Evolutionary conservation across 2,797 vertebrate genomes (phyloP), one percentile per base, ranked within the genome.

Genomic region (Bradypus variegatus): DNA sequence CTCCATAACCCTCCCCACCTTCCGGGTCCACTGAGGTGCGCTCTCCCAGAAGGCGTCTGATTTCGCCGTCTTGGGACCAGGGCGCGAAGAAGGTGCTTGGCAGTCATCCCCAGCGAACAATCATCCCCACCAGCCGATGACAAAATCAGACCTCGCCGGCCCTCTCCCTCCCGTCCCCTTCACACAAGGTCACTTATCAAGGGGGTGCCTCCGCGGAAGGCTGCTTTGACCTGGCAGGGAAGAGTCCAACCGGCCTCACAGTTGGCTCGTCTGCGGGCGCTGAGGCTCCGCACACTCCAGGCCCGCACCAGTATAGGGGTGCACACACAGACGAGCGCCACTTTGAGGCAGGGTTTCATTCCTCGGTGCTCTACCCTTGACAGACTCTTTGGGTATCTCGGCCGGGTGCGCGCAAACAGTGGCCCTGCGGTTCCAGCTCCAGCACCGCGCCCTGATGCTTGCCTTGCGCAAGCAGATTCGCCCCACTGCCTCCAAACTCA

Each of bases 131-230:
- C 15, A 8, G 41, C 36, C 36, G 31, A 33, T 3, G 18, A 77
- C n/a, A 67, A 65, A 88, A 67, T 91, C 67, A 21, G 50, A 60
- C 36, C 31, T 88, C 55, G 84, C 33, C 69, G 86, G 29, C 67
- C 33, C 45, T 29, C 45, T 41, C 16, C 62, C 16, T 14, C 10
- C 5, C 23, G 45, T 38, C 78, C 8, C 53, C 50, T 67, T 75
- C 84, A 45, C 15, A 14, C 75, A 92, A 73, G 81, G 79, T 90
- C 93, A 78, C 87, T 95, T 84, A 87, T 79, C 88, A 38, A 86
- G 45, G 36, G 53, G 41, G 48, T 64, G 33, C 38, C 79, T 45
- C 53, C 1, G 41, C 9, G 3, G 13, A 83, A 62, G 64, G 8
- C 84, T 8, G 3, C 84, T 78, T 50, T 41, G 80, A 90, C 41